Evolutionary conservation across 2,113 vertebrate species (phyloP).

Genomic region (Symphodus melops): DNA sequence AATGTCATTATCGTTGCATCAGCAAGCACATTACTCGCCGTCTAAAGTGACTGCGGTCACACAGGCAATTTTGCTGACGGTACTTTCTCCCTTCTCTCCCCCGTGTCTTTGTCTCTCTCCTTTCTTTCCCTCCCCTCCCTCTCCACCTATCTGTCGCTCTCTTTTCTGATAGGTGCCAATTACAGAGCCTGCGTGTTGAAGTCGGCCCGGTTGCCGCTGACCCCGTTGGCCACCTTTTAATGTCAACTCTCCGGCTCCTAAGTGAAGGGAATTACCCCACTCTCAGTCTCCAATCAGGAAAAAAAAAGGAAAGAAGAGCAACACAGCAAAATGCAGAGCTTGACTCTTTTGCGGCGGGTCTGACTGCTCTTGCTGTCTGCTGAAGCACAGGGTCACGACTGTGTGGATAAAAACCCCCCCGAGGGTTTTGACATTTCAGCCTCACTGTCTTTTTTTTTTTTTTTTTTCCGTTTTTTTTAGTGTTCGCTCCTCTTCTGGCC

Average conservation of each 20-base stretch:
- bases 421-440: slow-evolving; percentile 76
- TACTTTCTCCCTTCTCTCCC: slow-evolving; percentile 61
- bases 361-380: slow-evolving; percentile 52
- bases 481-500: slow-evolving; percentile 60
- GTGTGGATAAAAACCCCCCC: slow-evolving; percentile 68
- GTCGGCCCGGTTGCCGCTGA: slow-evolving; percentile 75
- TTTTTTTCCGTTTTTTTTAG: slow-evolving; percentile 23
- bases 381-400: slow-evolving; percentile 66
- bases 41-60: slow-evolving; percentile 71
- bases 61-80: slow-evolving; percentile 78
- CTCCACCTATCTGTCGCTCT: slow-evolving; percentile 53
- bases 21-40: slow-evolving; percentile 58
- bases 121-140: background rate
- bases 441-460: slow-evolving; percentile 31
- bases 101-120: slow-evolving; percentile 60
- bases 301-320: slow-evolving; percentile 55
- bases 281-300: slow-evolving; percentile 60
- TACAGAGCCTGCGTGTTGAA: slow-evolving; percentile 76
- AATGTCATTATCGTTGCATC: slow-evolving; percentile 72
- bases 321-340: slow-evolving; percentile 63
- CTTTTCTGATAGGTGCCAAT: slow-evolving; percentile 85
- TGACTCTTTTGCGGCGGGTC: slow-evolving; percentile 54
- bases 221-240: slow-evolving; percentile 78
- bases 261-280: slow-evolving; percentile 79
- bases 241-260: slow-evolving; percentile 81